Evolutionary conservation across 2,888 invertebrate species (phyloP).

Genomic region (Anthrax anthrax): DNA sequence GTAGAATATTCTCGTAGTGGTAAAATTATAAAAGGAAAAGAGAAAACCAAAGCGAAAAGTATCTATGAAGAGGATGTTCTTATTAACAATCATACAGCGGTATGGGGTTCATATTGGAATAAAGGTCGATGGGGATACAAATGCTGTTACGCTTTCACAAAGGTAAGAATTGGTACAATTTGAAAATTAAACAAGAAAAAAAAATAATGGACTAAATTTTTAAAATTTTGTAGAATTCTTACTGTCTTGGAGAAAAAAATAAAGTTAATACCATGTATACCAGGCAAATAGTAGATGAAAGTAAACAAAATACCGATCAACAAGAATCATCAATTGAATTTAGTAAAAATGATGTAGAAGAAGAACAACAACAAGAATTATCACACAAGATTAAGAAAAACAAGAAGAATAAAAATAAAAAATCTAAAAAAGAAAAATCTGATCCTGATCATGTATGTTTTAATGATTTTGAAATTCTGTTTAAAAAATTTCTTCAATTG

Average conservation of each 20-base stretch:
- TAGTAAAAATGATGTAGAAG: constrained; percentile 13
- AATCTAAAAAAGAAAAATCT: constrained; percentile 24
- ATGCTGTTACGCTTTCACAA: constrained; percentile 86
- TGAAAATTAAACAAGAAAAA: neutral
- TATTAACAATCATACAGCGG: constrained; percentile 82
- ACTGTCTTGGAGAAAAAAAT: constrained; percentile 59
- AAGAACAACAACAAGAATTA: constrained; percentile 20
- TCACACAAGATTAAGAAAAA: constrained; percentile 33
- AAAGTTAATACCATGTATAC: neutral
- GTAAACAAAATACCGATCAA: constrained; percentile 6
- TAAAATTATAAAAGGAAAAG: constrained; percentile 71
- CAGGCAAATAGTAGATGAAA: neutral
- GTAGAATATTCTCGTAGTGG: constrained; percentile 91
- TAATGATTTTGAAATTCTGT: neutral
- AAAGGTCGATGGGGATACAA: constrained; percentile 90
- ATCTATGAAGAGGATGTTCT: constrained; percentile 90
- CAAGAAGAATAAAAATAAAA: constrained; percentile 37
- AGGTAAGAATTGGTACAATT: constrained; percentile 34
- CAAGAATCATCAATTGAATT: constrained; percentile 1
- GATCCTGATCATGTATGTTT: neutral
- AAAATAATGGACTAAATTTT: constrained; percentile 3
- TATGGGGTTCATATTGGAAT: constrained; percentile 95
- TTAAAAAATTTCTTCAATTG: neutral
- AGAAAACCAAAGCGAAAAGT: constrained; percentile 69
- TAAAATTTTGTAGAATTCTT: constrained; percentile 50